Evolutionary conservation across 2,797 vertebrate species (phyloP).

Genomic region (Melanitta fusca): DNA sequence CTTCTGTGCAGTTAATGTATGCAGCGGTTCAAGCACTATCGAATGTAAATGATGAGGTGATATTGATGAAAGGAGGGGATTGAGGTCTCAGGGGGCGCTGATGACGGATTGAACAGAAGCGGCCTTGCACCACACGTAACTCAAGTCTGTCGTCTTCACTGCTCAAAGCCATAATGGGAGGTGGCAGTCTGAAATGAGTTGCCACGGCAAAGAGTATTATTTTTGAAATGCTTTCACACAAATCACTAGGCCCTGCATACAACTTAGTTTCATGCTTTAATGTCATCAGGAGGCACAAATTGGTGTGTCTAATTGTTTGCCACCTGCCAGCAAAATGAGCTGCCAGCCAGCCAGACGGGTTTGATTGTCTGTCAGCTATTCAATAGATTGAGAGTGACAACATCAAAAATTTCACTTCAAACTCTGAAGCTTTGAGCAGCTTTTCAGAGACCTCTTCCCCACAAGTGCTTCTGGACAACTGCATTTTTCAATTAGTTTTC

Average conservation of each 20-base stretch:
- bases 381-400: conserved; percentile 95
- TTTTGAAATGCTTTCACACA: conserved; percentile 99
- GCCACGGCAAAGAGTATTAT: conserved; percentile 96
- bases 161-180: conserved; percentile 93
- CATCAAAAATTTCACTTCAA: conserved; percentile 91
- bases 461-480: conserved; percentile 83
- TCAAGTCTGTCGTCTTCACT: conserved; percentile 92
- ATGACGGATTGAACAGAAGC: conserved; percentile 99
- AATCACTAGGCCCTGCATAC: conserved; percentile 90
- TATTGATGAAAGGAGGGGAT: conserved; percentile 89
- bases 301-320: conserved; percentile 99
- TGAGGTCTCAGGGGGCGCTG: conserved; percentile 93
- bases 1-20: conserved; percentile 82
- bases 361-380: conserved; percentile 93
- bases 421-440: conserved; percentile 82
- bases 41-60: conserved; percentile 88
- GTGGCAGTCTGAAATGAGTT: conserved; percentile 99
- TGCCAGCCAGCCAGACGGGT: conserved; percentile 89
- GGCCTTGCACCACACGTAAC: conserved; percentile 83
- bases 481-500: conserved; percentile 85
- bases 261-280: conserved; percentile 96
- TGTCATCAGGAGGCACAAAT: conserved; percentile 93
- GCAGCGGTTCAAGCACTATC: conserved; percentile 80
- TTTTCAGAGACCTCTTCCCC: conserved; percentile 79
- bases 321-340: conserved; percentile 99